Percentiles rank a stretch among this genome's conserved stretches.
Evolutionary conservation across 2,113 vertebrate genomes (phyloP).

Genomic region (Gavia stellata): DNA sequence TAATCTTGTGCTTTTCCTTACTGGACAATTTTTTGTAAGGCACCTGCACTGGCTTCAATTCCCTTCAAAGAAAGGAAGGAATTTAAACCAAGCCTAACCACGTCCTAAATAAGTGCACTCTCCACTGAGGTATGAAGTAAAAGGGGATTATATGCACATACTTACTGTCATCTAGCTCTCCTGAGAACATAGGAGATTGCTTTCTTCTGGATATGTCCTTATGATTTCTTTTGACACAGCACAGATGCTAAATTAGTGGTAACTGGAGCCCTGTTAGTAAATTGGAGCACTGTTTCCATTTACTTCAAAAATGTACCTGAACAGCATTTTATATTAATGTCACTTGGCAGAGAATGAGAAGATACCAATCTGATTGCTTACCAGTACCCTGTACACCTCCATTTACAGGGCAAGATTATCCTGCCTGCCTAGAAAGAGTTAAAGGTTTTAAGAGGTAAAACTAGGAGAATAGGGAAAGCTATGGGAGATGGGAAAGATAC

Average conservation of each 20-base stretch:
- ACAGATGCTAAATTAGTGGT: not conserved
- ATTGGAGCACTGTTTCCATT: not conserved
- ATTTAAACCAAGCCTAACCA: not conserved
- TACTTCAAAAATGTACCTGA: not conserved
- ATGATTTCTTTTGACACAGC: not conserved
- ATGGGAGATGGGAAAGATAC: not conserved
- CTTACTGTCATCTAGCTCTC: not conserved
- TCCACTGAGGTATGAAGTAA: not conserved
- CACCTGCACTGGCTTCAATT: not conserved
- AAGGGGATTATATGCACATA: not conserved
- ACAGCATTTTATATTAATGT: not conserved
- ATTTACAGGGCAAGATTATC: not conserved
- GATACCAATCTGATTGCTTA: not conserved
- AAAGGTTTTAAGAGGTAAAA: not conserved
- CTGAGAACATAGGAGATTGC: not conserved
- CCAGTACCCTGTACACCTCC: not conserved
- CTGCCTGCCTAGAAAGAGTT: not conserved
- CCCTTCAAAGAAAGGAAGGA: not conserved
- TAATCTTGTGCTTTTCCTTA: not conserved
- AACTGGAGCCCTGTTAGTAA: not conserved
- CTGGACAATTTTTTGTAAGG: not conserved
- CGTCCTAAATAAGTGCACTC: not conserved
- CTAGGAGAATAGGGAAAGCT: not conserved
- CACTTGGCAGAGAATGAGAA: not conserved
- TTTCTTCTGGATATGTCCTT: not conserved